phyloP scores from a whole-genome alignment of 2,113 vertebrate genomes.

The Varanus salvator region DNA sequence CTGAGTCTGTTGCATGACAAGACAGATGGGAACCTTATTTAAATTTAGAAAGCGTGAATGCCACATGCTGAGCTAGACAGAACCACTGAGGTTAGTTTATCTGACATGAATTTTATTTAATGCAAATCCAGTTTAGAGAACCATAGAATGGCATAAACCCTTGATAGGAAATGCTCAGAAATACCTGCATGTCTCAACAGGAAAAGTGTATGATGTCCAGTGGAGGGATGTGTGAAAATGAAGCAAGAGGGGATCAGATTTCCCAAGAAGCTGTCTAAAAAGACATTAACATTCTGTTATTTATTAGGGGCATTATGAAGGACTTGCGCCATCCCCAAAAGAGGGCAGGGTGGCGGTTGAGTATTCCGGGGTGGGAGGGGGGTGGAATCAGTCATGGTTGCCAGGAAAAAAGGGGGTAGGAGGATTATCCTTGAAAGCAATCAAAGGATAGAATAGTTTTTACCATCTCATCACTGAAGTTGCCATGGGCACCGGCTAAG shows the following conservation, averaged over 20 bases:
- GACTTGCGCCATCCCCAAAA: slow-evolving; percentile 63
- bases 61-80: slow-evolving; percentile 67
- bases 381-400: slow-evolving; percentile 75
- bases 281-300: slow-evolving; percentile 72
- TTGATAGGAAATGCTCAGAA: slow-evolving; percentile 30
- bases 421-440: slow-evolving; percentile 80
- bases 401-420: slow-evolving; percentile 72
- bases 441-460: slow-evolving; percentile 76
- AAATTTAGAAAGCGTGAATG: slow-evolving; percentile 70
- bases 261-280: slow-evolving; percentile 66
- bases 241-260: slow-evolving; percentile 67
- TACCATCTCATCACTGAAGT: slow-evolving; percentile 76
- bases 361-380: too few relatives aligned
- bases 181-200: slow-evolving; percentile 47
- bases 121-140: slow-evolving; percentile 44
- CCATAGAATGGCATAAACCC: slow-evolving; percentile 41
- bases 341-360: slow-evolving; percentile 1
- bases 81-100: slow-evolving; percentile 68
- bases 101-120: slow-evolving; percentile 57
- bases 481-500: slow-evolving; percentile 76
- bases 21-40: slow-evolving; percentile 77
- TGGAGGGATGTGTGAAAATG: slow-evolving; percentile 62
- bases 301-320: slow-evolving; percentile 75
- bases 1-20: slow-evolving; percentile 52
- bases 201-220: slow-evolving; percentile 35